Percentiles rank a stretch among this genome's conserved stretches.
phyloP scores from a whole-genome alignment of 2,888 invertebrate genomes.

The Epinotia ramella region DNA sequence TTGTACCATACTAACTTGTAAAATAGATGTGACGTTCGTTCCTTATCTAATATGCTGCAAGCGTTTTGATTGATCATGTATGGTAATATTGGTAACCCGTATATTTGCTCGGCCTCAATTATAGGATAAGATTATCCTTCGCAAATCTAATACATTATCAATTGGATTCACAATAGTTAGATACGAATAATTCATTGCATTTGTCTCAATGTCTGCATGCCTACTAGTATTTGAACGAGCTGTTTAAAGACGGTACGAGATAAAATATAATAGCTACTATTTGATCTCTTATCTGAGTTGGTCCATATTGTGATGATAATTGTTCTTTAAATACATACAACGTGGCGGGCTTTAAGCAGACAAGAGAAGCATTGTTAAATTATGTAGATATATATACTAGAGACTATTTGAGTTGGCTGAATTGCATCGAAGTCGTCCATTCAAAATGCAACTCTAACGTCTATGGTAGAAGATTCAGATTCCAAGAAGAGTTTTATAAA shows the following conservation, averaged over 20 bases:
- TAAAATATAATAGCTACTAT: conserved; percentile 15
- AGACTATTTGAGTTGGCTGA: not conserved
- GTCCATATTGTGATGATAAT: conserved; percentile 5
- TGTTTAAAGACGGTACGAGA: not conserved
- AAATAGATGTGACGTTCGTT: not conserved
- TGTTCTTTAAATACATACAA: conserved; percentile 10
- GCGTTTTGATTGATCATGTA: not conserved
- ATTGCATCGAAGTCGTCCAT: too few species aligned
- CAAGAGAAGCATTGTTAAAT: not conserved
- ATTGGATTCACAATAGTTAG: not conserved
- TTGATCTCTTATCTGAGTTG: conserved; percentile 5
- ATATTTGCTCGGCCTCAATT: not conserved
- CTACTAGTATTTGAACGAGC: not conserved
- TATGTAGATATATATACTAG: not conserved
- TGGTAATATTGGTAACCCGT: not conserved
- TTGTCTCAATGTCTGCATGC: not conserved
- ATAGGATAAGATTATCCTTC: not conserved
- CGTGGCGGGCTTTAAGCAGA: not conserved
- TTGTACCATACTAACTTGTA: too few species aligned
- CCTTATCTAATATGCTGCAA: not conserved
- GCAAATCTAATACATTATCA: not conserved
- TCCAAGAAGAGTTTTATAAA: too few species aligned
- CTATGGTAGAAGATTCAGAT: too few species aligned
- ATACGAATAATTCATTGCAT: conserved; percentile 7
- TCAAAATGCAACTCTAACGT: too few species aligned